Conservation (phyloP, 2,113 vertebrate species). For the Stigmatopora nigra region DNA sequence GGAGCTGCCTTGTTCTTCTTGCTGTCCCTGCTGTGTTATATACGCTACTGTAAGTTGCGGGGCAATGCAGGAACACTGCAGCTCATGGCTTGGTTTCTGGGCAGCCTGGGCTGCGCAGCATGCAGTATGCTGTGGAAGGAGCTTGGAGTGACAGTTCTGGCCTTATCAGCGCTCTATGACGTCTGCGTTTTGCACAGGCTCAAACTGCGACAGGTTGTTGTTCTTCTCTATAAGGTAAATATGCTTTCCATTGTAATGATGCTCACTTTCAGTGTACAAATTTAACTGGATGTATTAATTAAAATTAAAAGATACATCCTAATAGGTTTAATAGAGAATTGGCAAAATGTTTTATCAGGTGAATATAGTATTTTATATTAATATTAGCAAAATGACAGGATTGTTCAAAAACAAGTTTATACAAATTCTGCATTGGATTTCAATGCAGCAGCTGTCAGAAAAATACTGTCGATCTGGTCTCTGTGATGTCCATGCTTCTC, state of each 20-base stretch:
- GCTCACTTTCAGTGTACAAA: slow-evolving; percentile 15
- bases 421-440: too few relatives aligned
- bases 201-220: slow-evolving; percentile 79
- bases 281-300: slow-evolving; percentile 9
- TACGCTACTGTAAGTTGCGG: slow-evolving; percentile 76
- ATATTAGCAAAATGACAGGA: not conserved
- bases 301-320: not conserved
- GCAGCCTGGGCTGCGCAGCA: slow-evolving; percentile 78
- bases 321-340: not conserved
- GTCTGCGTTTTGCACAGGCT: slow-evolving; percentile 86
- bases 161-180: slow-evolving; percentile 86
- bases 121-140: slow-evolving; percentile 99
- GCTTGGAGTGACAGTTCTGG: slow-evolving; percentile 93
- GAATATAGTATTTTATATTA: not conserved
- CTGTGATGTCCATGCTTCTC: slow-evolving; percentile 28
- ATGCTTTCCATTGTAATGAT: not conserved
- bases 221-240: slow-evolving; percentile 84
- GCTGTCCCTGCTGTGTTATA: slow-evolving; percentile 86
- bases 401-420: too few relatives aligned
- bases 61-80: slow-evolving; percentile 55
- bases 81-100: slow-evolving; percentile 79
- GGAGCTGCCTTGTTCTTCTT: slow-evolving; percentile 93
- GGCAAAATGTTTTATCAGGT: not conserved
- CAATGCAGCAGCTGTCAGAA: slow-evolving; percentile 40
- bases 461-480: slow-evolving; percentile 36